A percentile compares a stretch with the other conserved stretches of the same genome.
These are phyloP conservation scores for Cynopterus brachyotis DNA, from an alignment of 2,113 vertebrate genomes.

Conservation along the genomic window DNA sequence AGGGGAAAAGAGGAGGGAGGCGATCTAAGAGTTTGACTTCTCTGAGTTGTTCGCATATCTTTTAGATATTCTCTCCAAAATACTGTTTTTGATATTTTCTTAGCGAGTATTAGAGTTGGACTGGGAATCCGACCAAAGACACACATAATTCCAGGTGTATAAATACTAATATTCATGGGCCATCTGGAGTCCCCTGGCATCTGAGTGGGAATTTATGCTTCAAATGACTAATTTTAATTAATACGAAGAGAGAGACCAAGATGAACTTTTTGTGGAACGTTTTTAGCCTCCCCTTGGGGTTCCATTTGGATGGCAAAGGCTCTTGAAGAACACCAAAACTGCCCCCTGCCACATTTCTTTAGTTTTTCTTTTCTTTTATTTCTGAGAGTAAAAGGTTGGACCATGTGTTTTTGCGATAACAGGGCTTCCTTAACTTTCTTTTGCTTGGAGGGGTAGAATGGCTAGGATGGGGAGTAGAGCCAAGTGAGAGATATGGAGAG, in stretches of 20 bases:
- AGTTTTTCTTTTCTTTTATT: neutral
- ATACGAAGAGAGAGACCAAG: neutral
- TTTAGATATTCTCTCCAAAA: constrained; percentile 9
- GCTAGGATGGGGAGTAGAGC: neutral
- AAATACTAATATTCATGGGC: neutral
- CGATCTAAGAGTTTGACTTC: neutral
- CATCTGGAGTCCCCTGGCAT: neutral
- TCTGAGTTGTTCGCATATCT: neutral
- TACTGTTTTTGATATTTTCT: neutral
- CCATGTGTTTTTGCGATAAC: neutral
- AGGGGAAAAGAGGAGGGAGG: neutral
- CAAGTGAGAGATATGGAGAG: neutral
- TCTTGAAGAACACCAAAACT: neutral
- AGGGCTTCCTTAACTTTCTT: neutral
- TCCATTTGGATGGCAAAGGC: neutral
- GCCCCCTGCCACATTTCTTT: neutral
- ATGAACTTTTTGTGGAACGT: neutral
- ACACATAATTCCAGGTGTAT: neutral
- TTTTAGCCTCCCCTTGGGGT: neutral
- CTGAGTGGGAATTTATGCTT: neutral
- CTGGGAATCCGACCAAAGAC: neutral
- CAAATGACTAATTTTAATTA: neutral
- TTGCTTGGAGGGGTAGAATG: neutral
- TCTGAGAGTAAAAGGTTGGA: neutral
- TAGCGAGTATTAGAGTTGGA: neutral